Evolutionary conservation across 2,888 invertebrate genomes (phyloP).

Genomic region (Iphiclides podalirius): DNA sequence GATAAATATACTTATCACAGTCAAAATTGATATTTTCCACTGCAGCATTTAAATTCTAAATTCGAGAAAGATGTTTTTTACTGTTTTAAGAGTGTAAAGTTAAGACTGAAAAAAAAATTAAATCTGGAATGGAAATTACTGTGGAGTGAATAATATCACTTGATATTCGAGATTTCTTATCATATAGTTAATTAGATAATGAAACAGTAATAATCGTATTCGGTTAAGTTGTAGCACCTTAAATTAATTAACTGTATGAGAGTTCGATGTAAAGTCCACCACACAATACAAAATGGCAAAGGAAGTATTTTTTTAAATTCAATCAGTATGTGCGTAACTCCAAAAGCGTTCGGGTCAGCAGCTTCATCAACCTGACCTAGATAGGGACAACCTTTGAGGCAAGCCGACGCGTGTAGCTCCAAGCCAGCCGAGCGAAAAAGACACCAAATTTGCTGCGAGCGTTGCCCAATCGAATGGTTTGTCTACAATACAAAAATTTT

Average conservation of each 20-base stretch:
- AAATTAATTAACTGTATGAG: too few species aligned
- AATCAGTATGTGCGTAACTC: neutral
- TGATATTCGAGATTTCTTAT: neutral
- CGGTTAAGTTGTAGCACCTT: too few species aligned
- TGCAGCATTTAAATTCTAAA: neutral
- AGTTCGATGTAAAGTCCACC: too few species aligned
- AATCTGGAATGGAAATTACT: too few species aligned
- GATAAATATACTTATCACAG: constrained; percentile 5
- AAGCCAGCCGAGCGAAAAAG: neutral
- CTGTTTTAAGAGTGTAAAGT: too few species aligned
- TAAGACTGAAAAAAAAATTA: too few species aligned
- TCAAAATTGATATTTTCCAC: neutral
- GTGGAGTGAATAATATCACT: too few species aligned
- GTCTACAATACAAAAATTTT: neutral
- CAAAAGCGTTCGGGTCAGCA: constrained; percentile 1
- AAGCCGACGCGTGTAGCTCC: constrained; percentile 13
- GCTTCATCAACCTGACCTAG: constrained; percentile 13
- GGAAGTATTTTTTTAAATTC: too few species aligned
- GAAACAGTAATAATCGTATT: too few species aligned
- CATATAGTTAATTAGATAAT: too few species aligned
- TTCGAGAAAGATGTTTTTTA: too few species aligned
- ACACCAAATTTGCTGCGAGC: neutral
- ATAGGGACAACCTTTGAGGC: constrained; percentile 9
- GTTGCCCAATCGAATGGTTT: neutral
- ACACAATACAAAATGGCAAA: too few species aligned